Percentiles rank a stretch among this genome's conserved stretches.
These are phyloP conservation scores for Psilopsiagon aurifrons DNA, from an alignment of 2,113 vertebrate species.

Conservation along the genomic window DNA sequence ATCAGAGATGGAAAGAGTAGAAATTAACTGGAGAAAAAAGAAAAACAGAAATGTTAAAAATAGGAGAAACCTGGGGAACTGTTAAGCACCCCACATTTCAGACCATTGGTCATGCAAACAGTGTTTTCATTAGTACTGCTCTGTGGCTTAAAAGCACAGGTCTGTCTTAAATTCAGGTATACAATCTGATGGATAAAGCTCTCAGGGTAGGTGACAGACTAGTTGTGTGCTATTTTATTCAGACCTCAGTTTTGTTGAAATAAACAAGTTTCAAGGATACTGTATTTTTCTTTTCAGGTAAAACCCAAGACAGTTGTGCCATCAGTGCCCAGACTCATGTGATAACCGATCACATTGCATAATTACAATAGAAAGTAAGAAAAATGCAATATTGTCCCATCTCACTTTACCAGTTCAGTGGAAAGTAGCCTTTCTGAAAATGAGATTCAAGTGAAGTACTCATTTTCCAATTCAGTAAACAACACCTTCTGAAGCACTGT, in stretches of 20 bases:
- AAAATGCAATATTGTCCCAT: background rate
- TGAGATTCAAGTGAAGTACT: background rate
- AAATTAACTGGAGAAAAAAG: conserved; percentile 76
- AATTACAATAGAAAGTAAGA: background rate
- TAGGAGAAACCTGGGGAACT: conserved; percentile 17
- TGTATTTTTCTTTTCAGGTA: background rate
- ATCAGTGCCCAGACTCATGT: background rate
- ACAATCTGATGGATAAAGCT: background rate
- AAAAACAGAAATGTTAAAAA: conserved; percentile 72
- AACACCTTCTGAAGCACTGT: background rate
- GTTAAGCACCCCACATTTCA: conserved; percentile 11
- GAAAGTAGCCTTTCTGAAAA: conserved; percentile 6
- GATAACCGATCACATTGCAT: background rate
- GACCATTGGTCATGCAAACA: background rate
- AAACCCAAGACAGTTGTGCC: background rate
- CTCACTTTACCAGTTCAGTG: background rate
- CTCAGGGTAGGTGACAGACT: background rate
- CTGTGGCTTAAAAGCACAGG: background rate
- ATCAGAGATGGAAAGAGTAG: conserved; percentile 75
- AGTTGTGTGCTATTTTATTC: background rate
- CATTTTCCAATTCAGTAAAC: conserved; percentile 2
- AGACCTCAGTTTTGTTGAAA: background rate
- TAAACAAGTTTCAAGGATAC: background rate
- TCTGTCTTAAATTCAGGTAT: background rate
- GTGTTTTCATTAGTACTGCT: background rate